Evolutionary conservation across 2,113 vertebrate genomes (phyloP), one percentile per base, ranked within the genome.

Genomic region (Nerophis lumbriciformis): DNA sequence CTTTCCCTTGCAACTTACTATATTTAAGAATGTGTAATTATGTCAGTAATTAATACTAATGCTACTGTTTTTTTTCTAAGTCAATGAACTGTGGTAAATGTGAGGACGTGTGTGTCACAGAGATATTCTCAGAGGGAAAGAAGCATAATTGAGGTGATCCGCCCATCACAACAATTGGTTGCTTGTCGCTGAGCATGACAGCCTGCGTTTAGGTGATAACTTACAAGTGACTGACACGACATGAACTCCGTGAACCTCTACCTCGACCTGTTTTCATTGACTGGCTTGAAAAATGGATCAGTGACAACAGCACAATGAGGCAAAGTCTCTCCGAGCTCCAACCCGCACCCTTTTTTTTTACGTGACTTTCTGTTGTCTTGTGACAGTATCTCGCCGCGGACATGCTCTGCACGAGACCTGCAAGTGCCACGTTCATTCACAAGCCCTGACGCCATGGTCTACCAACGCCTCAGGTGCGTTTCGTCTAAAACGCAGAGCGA

Each of bases 351-450:
- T 85, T 76, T 74, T 69, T 66, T 63, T 62, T 69, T 28, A 28
- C 28, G 28, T 28, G 28, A 28, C 28, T 28, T 28, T 28, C 28
- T 3, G 28, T 28, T 54, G 21, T 55, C 80, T 83, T 90, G 83
- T 90, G 80, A 70, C 48, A 53, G 47, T 77, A 87, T 88, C 83
- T 79, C 66, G 49, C 77, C 77, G 79, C 79, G 83, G 63, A 65
- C 21, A 59, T n/a, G 53, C 37, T 16, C 39, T 49, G 28, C 47
- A 64, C 53, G 28, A 49, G 48, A 42, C 48, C 68, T 69, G 57
- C 60, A 73, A 57, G 63, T 70, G 64, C 62, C 44, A 68, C 75
- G 38, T 53, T 63, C 28, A 28, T 59, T 77, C 35, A 35, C 13
- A 61, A 28, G 5, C 47, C 78, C 11, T 48, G 50, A 57, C 19